Conservation (phyloP, 1,140 invertebrate species). For the Leptinotarsa defecta region DNA sequence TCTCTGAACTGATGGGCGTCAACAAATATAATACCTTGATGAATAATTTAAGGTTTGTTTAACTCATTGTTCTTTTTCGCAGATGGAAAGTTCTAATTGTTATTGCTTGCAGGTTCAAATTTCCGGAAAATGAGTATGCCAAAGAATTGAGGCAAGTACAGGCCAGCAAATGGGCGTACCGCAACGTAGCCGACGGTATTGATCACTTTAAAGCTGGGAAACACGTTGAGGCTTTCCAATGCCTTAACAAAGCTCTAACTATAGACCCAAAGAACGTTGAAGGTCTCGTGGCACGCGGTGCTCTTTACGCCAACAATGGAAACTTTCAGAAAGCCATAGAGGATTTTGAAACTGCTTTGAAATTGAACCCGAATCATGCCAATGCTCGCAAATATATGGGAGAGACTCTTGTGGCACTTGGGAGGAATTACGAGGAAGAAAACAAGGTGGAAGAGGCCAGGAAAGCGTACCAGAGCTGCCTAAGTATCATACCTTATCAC, state of each 20-base stretch:
- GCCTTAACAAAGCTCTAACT: constrained; percentile 88
- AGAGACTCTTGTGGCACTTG: constrained; percentile 86
- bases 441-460: constrained; percentile 84
- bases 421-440: constrained; percentile 81
- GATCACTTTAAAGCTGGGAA: constrained; percentile 90
- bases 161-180: constrained; percentile 90
- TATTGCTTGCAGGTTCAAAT: constrained; percentile 66
- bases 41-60: constrained; percentile 70
- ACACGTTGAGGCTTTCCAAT: constrained; percentile 92
- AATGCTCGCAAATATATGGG: constrained; percentile 94
- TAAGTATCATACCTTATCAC: constrained; percentile 79
- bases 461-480: constrained; percentile 81
- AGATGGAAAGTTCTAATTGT: not conserved
- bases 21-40: constrained; percentile 76
- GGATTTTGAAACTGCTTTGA: constrained; percentile 90
- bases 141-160: constrained; percentile 83
- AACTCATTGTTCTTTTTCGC: not conserved
- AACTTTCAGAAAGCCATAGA: constrained; percentile 92
- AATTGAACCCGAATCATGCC: constrained; percentile 85
- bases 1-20: constrained; percentile 74
- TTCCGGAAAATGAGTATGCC: constrained; percentile 80
- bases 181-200: constrained; percentile 90
- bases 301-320: constrained; percentile 91
- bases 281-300: constrained; percentile 90
- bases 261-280: constrained; percentile 94